phyloP scores from a whole-genome alignment of 37 sponge, comb jelly and placozoan species.

The Theonella swinhoei region DNA sequence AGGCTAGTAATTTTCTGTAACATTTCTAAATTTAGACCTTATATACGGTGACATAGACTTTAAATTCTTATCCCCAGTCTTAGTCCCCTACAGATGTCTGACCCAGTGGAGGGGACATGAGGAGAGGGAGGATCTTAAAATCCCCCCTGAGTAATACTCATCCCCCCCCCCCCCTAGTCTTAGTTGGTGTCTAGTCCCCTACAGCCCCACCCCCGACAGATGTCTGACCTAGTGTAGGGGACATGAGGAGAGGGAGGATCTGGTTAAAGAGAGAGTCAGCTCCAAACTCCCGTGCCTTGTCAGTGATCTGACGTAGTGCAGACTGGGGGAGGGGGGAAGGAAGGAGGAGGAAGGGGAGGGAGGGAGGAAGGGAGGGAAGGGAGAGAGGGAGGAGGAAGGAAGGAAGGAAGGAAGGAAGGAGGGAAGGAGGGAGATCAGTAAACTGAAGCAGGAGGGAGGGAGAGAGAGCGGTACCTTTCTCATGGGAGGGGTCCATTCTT shows the following conservation, averaged over 20 bases:
- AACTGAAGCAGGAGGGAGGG: neutral
- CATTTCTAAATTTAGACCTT: no score
- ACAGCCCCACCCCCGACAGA: neutral
- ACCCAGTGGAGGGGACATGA: no score
- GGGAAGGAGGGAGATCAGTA: neutral
- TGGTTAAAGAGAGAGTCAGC: constrained; percentile 98
- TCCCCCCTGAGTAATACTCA: no score
- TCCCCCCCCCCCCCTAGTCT: neutral
- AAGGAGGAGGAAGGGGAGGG: constrained; percentile 11
- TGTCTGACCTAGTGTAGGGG: constrained; percentile 58
- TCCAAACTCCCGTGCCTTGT: constrained; percentile 98
- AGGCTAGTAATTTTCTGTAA: no score
- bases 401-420: neutral
- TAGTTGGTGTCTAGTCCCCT: neutral
- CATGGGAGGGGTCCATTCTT: constrained; percentile 99
- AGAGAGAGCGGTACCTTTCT: constrained; percentile 77
- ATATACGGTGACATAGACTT: no score
- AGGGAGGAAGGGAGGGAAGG: constrained; percentile 2
- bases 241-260: constrained; percentile 98
- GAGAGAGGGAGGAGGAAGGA: constrained; percentile 16
- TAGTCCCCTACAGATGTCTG: no score
- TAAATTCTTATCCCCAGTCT: no score
- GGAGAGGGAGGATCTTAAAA: no score
- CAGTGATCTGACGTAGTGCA: constrained; percentile 96
- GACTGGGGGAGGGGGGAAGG: constrained; percentile 43